Evolutionary conservation across 2,797 vertebrate species (phyloP).

Genomic region (Peromyscus aztecus): DNA sequence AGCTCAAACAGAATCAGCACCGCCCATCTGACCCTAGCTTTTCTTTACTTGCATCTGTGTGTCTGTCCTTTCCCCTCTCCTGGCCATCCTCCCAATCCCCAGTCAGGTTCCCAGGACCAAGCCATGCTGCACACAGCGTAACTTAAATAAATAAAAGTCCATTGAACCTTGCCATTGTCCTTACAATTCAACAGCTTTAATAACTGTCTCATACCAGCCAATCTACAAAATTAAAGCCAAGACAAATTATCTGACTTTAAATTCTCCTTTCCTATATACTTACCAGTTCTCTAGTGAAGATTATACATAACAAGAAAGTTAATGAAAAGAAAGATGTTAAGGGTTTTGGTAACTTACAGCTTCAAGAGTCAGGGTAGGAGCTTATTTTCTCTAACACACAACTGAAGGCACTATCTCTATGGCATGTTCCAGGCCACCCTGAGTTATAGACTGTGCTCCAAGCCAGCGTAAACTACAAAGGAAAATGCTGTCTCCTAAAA

Average conservation of each 20-base stretch:
- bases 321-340: background rate
- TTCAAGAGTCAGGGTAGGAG: background rate
- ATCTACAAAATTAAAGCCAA: constrained; percentile 42
- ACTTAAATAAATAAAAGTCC: constrained; percentile 43
- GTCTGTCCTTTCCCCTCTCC: background rate
- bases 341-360: background rate
- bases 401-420: background rate
- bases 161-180: background rate
- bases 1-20: background rate
- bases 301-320: background rate
- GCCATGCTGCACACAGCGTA: background rate
- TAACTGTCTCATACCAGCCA: background rate
- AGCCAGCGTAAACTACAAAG: background rate
- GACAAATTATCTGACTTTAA: constrained; percentile 17
- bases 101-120: background rate
- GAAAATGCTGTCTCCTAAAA: background rate
- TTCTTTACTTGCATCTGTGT: background rate
- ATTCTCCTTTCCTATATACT: constrained; percentile 5
- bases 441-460: background rate
- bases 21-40: background rate
- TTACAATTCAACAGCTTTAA: background rate
- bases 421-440: background rate
- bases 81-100: background rate
- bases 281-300: background rate
- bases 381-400: background rate